Base-by-base conservation (phyloP, 2,888 invertebrate species). In the Megalurothrips usitatus region DNA sequence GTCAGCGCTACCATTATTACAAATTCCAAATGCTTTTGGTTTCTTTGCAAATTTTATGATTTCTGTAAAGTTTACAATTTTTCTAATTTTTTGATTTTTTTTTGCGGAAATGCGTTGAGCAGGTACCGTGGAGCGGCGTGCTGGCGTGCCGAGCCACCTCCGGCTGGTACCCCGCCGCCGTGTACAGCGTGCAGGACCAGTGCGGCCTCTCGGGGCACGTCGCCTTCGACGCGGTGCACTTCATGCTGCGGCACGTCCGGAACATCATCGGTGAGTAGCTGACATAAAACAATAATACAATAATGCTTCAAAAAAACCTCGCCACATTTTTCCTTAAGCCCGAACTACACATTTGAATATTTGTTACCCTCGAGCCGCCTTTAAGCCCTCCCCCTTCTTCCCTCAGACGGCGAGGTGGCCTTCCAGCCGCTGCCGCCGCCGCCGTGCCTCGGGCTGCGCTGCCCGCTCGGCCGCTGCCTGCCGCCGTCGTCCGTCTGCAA, bases 131-230 rank as follows among this genome's bases (percentile, higher is more conserved):
- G 92, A 91, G 91, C 83, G 94, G 94, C 49, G 89, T 91, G 28
- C 89, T 94, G 23, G 91, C 91, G 75, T 95, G 94, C 84, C 90
- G 91, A 78, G 89, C 91, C 14, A 88, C 88, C 10, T 86, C 86
- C 14, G 93, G 92, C 28, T 94, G 94, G 94, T 92, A 92, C 86
- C 93, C 94, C 0, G 90, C 91, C 8, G 93, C 93, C 0, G 88
- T 92, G 12, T 94, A 92, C 84, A 87, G 89, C 19, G 91, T 89
- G 78, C 87, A 89, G 79, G 86, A 85, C 11, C 81, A 88, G 81
- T 92, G 92, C 84, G 90, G 89, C 8, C 88, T 91, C 79, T 85
- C 86, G 68, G 86, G 86, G 10, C 88, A 88, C 81, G 85, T 87
- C 49, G 89, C 90, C 34, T 89, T 89, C 19, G 90, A 90, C 82